phyloP scores from a whole-genome alignment of 2,888 invertebrate species.

The Philaethria dido region DNA sequence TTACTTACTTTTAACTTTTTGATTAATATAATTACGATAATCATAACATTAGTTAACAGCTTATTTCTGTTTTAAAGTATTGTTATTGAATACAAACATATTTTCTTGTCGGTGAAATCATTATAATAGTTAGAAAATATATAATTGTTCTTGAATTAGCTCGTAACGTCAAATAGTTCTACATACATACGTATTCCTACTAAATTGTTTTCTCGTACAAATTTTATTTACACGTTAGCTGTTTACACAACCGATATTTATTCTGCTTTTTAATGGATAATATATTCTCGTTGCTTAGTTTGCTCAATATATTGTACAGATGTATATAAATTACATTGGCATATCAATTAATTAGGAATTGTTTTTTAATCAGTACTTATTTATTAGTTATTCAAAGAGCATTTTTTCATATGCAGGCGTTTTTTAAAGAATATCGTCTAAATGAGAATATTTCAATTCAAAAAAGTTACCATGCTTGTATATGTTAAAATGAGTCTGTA shows the following conservation, averaged over 20 bases:
- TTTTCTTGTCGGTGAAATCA: conserved; percentile 19
- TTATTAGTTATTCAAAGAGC: conserved; percentile 4
- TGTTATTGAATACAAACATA: background rate
- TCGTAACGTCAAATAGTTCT: conserved; percentile 30
- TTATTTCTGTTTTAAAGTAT: background rate
- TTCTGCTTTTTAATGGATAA: conserved; percentile 32
- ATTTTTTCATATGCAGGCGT: conserved; percentile 29
- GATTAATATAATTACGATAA: background rate
- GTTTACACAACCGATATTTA: conserved; percentile 21
- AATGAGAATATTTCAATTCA: background rate
- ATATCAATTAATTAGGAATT: conserved; percentile 62
- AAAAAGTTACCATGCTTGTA: conserved; percentile 2
- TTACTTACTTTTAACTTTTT: background rate
- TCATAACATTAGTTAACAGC: background rate
- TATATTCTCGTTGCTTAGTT: conserved; percentile 40
- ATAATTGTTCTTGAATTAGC: conserved; percentile 36
- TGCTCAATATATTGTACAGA: conserved; percentile 58
- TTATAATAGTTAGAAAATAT: conserved; percentile 37
- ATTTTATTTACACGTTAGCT: conserved; percentile 38
- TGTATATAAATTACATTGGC: conserved; percentile 73
- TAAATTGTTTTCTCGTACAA: conserved; percentile 38
- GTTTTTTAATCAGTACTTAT: background rate
- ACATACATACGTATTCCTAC: conserved; percentile 11
- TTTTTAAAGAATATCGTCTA: background rate
- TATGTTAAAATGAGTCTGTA: conserved; percentile 19